Evolutionary conservation across 1,140 invertebrate genomes (phyloP), one percentile per base, ranked within the genome.

Genomic region (Aradophagus sp.): DNA sequence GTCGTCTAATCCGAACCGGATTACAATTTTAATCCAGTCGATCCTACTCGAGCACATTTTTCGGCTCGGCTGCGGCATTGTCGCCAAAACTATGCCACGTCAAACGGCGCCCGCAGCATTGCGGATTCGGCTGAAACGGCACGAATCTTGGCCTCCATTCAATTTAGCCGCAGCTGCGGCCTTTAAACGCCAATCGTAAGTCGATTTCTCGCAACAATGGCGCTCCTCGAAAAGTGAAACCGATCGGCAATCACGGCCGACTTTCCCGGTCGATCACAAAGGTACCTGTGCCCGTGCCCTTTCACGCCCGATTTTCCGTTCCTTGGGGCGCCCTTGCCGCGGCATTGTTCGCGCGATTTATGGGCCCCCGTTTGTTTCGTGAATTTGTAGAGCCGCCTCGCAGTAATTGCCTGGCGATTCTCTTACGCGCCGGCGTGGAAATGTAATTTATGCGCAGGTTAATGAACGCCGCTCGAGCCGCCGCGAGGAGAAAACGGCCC

Each of bases 141-240:
- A n/a, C n/a, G n/a, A n/a, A n/a, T n/a, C n/a, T n/a, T n/a, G n/a
- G n/a, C n/a, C n/a, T n/a, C n/a, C n/a, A n/a, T n/a, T n/a, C n/a
- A 23, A 23, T 5, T 23, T 75, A 58, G 70, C 42, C 39, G 48
- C 56, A 67, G 73, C 65, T 65, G 73, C 65, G 17, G 4, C 48
- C 61, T 66, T 77, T 74, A 74, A 76, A 76, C 62, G 29, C 72
- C 72, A 78, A 76, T 78, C 68, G 11, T 39, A 58, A 61, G 32
- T 41, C 35, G 52, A 73, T 73, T 66, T 58, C 45, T 52, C 36
- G 26, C 10, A n/a, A n/a, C n/a, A n/a, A n/a, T n/a, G n/a, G n/a
- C 31, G 32, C 31, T 26, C 35, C 12, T 39, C 27, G 36, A 31
- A 59, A 52, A 23, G 4, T 36, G 56, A 59, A 53, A 63, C 5